These are phyloP conservation scores for Hippopotamyrus pictus DNA, from an alignment of 2,797 vertebrate species.

Conservation along the genomic window DNA sequence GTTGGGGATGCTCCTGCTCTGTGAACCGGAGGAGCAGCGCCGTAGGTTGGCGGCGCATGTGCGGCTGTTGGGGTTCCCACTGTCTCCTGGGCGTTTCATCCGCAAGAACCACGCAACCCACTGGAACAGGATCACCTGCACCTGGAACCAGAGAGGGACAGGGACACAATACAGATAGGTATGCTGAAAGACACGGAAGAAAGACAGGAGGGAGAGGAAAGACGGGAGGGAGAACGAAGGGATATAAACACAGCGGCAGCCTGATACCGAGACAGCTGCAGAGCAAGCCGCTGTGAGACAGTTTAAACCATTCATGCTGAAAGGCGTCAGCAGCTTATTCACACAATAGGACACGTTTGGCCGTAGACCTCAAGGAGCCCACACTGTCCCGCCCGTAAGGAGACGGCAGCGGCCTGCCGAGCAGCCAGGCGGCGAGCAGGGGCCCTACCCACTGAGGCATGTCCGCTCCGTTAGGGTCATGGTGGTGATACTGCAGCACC, in stretches of 20 bases:
- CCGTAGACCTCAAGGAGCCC: background rate
- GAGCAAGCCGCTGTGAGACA: background rate
- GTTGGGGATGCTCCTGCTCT: constrained; percentile 61
- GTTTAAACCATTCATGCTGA: background rate
- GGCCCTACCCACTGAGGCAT: constrained; percentile 73
- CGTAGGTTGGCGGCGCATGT: constrained; percentile 65
- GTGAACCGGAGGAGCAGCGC: constrained; percentile 68
- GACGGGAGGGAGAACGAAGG: background rate
- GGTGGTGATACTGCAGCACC: constrained; percentile 73
- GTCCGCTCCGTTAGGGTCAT: constrained; percentile 67
- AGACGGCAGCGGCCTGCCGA: background rate
- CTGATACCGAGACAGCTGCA: background rate
- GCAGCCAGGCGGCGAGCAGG: background rate
- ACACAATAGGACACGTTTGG: background rate
- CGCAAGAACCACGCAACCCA: constrained; percentile 72
- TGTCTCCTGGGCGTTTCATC: constrained; percentile 69
- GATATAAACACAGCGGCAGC: background rate
- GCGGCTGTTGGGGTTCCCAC: constrained; percentile 54
- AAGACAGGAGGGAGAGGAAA: background rate
- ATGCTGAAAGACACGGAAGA: background rate
- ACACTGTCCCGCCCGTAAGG: background rate
- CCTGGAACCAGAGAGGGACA: constrained; percentile 39
- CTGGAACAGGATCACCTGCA: constrained; percentile 65
- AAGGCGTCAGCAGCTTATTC: background rate
- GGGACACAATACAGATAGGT: background rate